Conservation (phyloP, 2,113 vertebrate genomes). For the Daubentonia madagascariensis region DNA sequence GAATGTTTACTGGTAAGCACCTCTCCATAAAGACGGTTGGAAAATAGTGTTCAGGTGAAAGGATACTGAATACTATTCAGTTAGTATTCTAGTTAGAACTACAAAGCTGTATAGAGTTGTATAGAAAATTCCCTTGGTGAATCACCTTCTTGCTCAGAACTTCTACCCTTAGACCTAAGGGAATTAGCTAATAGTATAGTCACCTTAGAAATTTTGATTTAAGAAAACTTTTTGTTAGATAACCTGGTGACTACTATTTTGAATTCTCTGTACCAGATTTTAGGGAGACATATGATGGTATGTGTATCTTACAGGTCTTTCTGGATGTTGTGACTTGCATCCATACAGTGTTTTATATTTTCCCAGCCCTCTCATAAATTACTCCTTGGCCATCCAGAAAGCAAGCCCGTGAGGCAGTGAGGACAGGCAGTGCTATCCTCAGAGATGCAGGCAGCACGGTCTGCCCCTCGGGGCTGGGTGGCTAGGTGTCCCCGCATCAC, state of each 20-base stretch:
- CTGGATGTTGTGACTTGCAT: not conserved
- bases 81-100: not conserved
- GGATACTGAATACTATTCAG: too few species aligned
- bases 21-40: fast-evolving
- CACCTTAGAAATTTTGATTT: not conserved
- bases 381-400: not conserved
- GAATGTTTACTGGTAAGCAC: not conserved
- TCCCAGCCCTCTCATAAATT: not conserved
- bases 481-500: too few species aligned
- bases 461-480: too few species aligned
- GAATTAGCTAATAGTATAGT: not conserved
- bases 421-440: too few species aligned
- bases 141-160: too few species aligned
- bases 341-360: not conserved
- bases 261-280: not conserved
- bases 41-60: not conserved
- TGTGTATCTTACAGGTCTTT: not conserved
- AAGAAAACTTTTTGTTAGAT: not conserved
- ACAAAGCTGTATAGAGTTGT: not conserved
- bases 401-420: not conserved
- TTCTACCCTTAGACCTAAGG: fast-evolving
- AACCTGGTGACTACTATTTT: not conserved
- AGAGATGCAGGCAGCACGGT: too few species aligned
- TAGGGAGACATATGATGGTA: not conserved
- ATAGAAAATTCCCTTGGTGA: too few species aligned